Base-by-base conservation (phyloP, 2,797 vertebrate genomes). In the Danio kyathit region DNA sequence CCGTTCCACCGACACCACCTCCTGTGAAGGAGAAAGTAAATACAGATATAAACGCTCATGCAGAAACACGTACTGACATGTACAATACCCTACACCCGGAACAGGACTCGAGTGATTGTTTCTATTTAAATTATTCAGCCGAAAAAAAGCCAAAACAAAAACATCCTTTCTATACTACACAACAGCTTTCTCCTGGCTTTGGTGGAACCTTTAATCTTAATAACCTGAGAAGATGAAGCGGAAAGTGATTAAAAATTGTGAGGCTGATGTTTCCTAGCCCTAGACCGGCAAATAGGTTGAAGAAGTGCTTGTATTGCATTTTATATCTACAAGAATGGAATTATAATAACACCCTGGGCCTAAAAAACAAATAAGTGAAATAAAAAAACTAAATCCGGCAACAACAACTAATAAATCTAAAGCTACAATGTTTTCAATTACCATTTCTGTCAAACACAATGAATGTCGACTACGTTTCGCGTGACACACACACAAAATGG, bases 1-100 rank as follows among this genome's bases (percentile, higher is more conserved):
- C 41, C 86, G 94, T 89, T 99, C 97, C 85, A 96, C 92, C 0
- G 92, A 93, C 90, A 98, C 95, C 89, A 98, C 97, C 90, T 96
- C 97, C 97, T 99, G 88, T 5, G 83, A 48, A 41, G 29, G 44
- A 29, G n/a, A n/a, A 48, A 43, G 17, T 41, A 40, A 44, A 71
- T 14, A 82, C 13, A 74, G 52, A 64, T 43, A 52, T 51, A 51
- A 61, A 59, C 43, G 9, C 13, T 48, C 41, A n/a, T 60, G 54
- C 56, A 60, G 16, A 60, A 74, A 74, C 56, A 60, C 56, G 19
- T 57, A 17, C 21, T 40, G 51, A 69, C 77, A 44, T 5, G 44
- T 51, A 44, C 12, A 72, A 38, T 43, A 69, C 40, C 21, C 44
- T 16, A 17, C 51, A 59, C 11, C 38, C 17, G 8, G 63, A 57